Conservation (phyloP, 1,140 invertebrate species). For the Eufriesea mexicana region DNA sequence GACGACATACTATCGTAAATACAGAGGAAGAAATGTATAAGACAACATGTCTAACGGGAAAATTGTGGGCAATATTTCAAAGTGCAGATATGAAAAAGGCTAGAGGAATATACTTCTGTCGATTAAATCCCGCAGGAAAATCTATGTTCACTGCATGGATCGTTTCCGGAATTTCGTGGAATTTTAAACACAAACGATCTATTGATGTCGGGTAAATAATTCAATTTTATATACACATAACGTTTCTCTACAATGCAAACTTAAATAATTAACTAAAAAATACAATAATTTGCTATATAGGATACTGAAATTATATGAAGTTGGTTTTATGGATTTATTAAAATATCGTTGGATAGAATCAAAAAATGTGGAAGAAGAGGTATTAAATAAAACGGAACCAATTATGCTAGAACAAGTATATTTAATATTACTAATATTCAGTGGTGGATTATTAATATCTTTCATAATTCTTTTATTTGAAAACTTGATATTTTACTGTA, state of each 20-base stretch:
- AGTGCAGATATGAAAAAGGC: constrained; percentile 44
- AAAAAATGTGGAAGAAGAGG: background rate
- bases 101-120: constrained; percentile 21
- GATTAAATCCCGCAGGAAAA: constrained; percentile 27
- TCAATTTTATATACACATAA: background rate
- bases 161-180: constrained; percentile 43
- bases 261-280: background rate
- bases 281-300: constrained; percentile 22
- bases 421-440: constrained; percentile 3
- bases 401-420: constrained; percentile 33
- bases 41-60: constrained; percentile 27
- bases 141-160: constrained; percentile 5
- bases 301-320: constrained; percentile 36
- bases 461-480: constrained; percentile 36
- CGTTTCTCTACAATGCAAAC: background rate
- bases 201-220: constrained; percentile 62
- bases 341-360: constrained; percentile 6
- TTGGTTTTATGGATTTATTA: background rate
- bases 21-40: constrained; percentile 33
- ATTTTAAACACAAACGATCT: constrained; percentile 51
- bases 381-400: background rate
- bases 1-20: background rate
- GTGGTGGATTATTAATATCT: background rate
- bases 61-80: constrained; percentile 2
- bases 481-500: constrained; percentile 19